Base-by-base conservation (phyloP, 1,140 invertebrate species). In the Brachionus sp. region DNA sequence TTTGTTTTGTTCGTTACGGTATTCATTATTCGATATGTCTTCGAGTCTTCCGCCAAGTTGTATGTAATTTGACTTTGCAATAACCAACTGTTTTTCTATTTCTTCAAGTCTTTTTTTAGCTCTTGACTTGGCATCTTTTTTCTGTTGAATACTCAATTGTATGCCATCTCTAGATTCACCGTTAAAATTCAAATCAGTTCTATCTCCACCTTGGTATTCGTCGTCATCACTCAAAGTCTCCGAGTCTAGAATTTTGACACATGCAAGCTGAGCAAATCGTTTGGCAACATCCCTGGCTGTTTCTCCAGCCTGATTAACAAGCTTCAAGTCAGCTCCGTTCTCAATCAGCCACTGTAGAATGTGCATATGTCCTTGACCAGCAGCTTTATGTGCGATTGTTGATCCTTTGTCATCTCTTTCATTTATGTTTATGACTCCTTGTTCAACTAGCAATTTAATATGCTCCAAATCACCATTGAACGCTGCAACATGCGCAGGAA, bases 371-470 rank as follows among this genome's bases (percentile, higher is more conserved):
- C 88, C 88, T 77, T 90, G 88, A 39, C 88, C 88, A 50, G 88
- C 88, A 84, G 88, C 88, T 89, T 89, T 89, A 84, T 89, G 89
- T 37, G 87, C 87, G 12, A 86, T 86, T 35, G 88, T 89, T 3
- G 88, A 85, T 7, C 88, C 88, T 73, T 88, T 89, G 50, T 89
- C 87, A 84, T 90, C 89, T 77, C 87, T 84, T 80, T 90, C 89
- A 84, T 90, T 89, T 37, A 90, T 88, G 82, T 89, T 89, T 10
- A 90, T 88, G 5, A 89, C 86, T 5, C 87, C 88, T 85, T 90
- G 89, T 84, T 89, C 88, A 29, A 90, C 85, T 84, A 90, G 83
- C 86, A 89, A 87, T 57, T 86, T 84, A 68, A 90, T 84, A 84
- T 89, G 88, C n/a, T 87, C 86, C 35, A 90, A 73, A 68, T 90